These are phyloP conservation scores for Micrasema longulum DNA, from an alignment of 1,140 invertebrate species.

Conservation along the genomic window DNA sequence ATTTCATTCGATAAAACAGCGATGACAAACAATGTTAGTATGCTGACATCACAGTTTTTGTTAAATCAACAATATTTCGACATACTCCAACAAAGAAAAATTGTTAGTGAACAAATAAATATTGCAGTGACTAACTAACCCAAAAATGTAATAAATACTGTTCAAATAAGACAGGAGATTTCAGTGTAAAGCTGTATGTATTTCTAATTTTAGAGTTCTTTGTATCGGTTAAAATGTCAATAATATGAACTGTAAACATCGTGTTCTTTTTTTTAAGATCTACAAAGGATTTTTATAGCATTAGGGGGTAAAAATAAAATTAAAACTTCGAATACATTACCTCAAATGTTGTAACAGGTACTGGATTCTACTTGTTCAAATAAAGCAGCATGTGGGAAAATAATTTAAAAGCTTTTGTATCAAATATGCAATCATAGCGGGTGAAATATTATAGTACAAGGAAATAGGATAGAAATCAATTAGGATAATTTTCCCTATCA, in stretches of 20 bases:
- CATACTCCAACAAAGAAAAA: slow-evolving; percentile 21
- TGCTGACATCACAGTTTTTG: slow-evolving; percentile 31
- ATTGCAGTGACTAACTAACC: slow-evolving; percentile 14
- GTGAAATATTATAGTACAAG: no score
- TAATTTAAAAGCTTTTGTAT: slow-evolving; percentile 36
- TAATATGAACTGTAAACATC: no score
- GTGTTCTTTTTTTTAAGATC: no score
- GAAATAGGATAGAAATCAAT: no score
- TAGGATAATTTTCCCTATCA: no score
- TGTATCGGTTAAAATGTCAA: no score
- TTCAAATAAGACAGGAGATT: neutral
- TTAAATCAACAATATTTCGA: slow-evolving; percentile 30
- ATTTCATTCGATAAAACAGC: no score
- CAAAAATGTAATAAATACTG: no score
- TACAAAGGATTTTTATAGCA: no score
- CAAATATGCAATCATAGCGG: no score
- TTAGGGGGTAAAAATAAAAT: neutral
- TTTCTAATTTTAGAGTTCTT: neutral
- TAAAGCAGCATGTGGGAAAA: slow-evolving; percentile 53
- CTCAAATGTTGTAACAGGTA: slow-evolving; percentile 50
- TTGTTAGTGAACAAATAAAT: slow-evolving; percentile 29
- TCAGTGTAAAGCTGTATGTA: neutral
- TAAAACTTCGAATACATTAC: slow-evolving; percentile 42
- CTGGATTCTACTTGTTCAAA: slow-evolving; percentile 47
- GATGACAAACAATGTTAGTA: slow-evolving; percentile 30